phyloP scores from a whole-genome alignment of 2,797 vertebrate species.

The Alectoris magna region DNA sequence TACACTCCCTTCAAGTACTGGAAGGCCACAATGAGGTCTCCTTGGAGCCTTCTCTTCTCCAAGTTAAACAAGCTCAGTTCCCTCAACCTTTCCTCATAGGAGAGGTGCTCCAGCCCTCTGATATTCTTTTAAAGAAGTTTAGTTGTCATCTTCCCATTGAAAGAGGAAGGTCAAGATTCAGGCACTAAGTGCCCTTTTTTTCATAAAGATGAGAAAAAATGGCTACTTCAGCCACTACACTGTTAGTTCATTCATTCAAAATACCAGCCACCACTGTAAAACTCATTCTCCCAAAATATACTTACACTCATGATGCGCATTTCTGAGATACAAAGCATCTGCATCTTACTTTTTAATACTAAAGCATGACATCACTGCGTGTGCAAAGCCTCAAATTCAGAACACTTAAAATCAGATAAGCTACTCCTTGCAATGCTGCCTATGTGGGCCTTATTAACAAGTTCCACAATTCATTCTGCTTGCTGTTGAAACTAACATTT shows the following conservation, averaged over 20 bases:
- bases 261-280: not conserved
- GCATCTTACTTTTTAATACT: not conserved
- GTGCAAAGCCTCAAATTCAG: not conserved
- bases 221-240: not conserved
- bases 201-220: not conserved
- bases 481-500: not conserved
- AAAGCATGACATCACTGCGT: not conserved
- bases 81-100: too few species aligned
- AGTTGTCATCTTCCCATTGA: not conserved
- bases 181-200: not conserved
- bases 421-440: not conserved
- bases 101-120: too few species aligned
- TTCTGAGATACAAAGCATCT: not conserved
- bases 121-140: not conserved
- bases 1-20: too few species aligned
- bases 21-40: too few species aligned
- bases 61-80: too few species aligned
- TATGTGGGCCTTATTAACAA: not conserved
- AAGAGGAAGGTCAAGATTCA: not conserved
- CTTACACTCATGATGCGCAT: not conserved
- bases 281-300: not conserved
- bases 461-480: not conserved
- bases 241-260: not conserved
- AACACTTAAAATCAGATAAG: not conserved
- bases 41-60: too few species aligned